Percentiles rank a stretch among this genome's conserved stretches.
Evolutionary conservation across 2,113 vertebrate genomes (phyloP).

Genomic region (Syngnathus floridae): DNA sequence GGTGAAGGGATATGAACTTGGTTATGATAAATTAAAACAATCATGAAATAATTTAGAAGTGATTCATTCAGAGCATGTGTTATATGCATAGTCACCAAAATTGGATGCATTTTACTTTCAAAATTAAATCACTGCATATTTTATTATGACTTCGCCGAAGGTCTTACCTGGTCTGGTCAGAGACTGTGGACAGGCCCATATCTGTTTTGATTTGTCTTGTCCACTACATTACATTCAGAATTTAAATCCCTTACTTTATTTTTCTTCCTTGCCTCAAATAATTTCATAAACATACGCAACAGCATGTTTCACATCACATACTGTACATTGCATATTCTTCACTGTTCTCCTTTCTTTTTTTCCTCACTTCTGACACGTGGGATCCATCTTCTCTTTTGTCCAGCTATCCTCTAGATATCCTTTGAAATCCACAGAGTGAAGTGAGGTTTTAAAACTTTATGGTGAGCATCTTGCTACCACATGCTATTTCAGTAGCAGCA

Average conservation of each 20-base stretch:
- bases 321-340: neutral
- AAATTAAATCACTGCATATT: neutral
- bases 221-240: too few species aligned
- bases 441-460: slow-evolving; percentile 74
- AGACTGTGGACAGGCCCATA: neutral
- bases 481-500: slow-evolving; percentile 71
- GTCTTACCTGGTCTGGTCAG: too few species aligned
- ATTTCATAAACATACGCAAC: neutral
- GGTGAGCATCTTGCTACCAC: slow-evolving; percentile 67
- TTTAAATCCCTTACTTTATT: neutral
- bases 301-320: neutral
- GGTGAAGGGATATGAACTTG: too few species aligned
- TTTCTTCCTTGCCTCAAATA: neutral
- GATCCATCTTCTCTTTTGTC: slow-evolving; percentile 39
- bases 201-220: neutral
- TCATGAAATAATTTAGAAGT: too few species aligned
- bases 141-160: neutral
- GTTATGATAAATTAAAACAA: too few species aligned
- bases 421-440: slow-evolving; percentile 59
- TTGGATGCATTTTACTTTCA: neutral
- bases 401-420: slow-evolving; percentile 38
- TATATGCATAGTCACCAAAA: neutral
- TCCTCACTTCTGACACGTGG: slow-evolving; percentile 44
- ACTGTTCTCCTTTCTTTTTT: neutral
- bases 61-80: neutral